Evolutionary conservation across 2,113 vertebrate species (phyloP), one percentile per base, ranked within the genome.

Genomic region (Sakesphorus luctuosus): DNA sequence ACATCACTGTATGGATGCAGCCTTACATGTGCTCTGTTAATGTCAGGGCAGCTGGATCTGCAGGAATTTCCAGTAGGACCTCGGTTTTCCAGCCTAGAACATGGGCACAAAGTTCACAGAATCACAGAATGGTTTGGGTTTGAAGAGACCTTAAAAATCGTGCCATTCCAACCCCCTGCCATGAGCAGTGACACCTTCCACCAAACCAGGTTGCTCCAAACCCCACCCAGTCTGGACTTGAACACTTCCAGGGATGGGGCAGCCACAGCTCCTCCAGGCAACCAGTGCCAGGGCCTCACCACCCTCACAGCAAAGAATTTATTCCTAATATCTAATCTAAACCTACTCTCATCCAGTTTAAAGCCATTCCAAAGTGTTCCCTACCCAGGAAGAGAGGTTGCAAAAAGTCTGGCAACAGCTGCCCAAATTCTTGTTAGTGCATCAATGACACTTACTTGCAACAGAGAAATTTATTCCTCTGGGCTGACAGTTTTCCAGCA

Each of bases 161-260:
- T 9, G 23, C 24, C 15, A 1, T 43, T 3, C 40, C 20, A 35
- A 3, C 6, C 13, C 25, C 10, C 16, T 79, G 56, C 40, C 24
- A 7, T 11, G 38, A 1, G 2, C n/a, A 62, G 56, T 38, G 13
- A 55, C 47, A 68, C 0, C 5, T 62, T 62, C 38, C 24, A 62
- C n/a, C 1, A 4, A 1, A 5, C 63, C 55, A 55, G 31, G 18
- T 0, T 55, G 25, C 24, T 76, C 55, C 63, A 40, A 76, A 0
- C 11, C 28, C 9, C 0, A 0, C 31, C 40, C 63, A 83, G 0
- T 40, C 31, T 11, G 49, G 35, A 10, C 21, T 43, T 49, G 35
- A 1, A 17, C 63, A 28, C 9, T 36, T 19, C 14, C 72, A 84
- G 35, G 58, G 35, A 76, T 55, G 43, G 1, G 10, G 9, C 31